Percentiles rank a stretch among this genome's conserved stretches.
phyloP scores from a whole-genome alignment of 2,888 invertebrate genomes.

The Gasteruption jaculator region DNA sequence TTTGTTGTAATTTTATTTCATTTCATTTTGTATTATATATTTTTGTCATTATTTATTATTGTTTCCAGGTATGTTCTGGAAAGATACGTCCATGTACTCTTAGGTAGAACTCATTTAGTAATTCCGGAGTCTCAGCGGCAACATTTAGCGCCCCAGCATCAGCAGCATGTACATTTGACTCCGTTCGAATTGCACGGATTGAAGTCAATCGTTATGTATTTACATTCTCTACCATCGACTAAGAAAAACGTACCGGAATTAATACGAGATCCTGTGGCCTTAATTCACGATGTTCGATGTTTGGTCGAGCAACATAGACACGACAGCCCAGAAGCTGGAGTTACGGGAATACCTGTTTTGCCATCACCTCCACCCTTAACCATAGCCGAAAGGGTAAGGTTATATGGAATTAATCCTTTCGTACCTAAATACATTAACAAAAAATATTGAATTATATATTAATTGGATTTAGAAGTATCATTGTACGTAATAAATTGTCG shows the following conservation, averaged over 20 bases:
- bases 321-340: slow-evolving; percentile 77
- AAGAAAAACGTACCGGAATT: slow-evolving; percentile 91
- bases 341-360: slow-evolving; percentile 79
- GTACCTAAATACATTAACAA: slow-evolving; percentile 3
- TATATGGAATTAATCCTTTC: slow-evolving; percentile 2
- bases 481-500: slow-evolving; percentile 1
- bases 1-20: background rate
- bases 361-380: slow-evolving; percentile 48
- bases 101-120: slow-evolving; percentile 78
- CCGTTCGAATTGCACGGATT: slow-evolving; percentile 76
- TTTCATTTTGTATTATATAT: background rate
- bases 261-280: slow-evolving; percentile 80
- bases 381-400: slow-evolving; percentile 41
- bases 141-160: slow-evolving; percentile 47
- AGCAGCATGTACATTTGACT: slow-evolving; percentile 71
- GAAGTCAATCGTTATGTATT: slow-evolving; percentile 86
- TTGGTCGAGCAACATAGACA: slow-evolving; percentile 84
- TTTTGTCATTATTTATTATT: slow-evolving; percentile 3
- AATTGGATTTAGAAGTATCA: no score
- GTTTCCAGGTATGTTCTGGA: slow-evolving; percentile 74
- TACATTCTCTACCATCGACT: slow-evolving; percentile 82
- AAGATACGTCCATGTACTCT: slow-evolving; percentile 81
- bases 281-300: slow-evolving; percentile 85
- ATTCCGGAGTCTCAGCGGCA: slow-evolving; percentile 40
- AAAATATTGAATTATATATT: slow-evolving; percentile 3